Percentiles rank a stretch among this genome's conserved stretches.
Conservation (phyloP, 2,888 invertebrate genomes). For the Calliphora vomitoria region DNA sequence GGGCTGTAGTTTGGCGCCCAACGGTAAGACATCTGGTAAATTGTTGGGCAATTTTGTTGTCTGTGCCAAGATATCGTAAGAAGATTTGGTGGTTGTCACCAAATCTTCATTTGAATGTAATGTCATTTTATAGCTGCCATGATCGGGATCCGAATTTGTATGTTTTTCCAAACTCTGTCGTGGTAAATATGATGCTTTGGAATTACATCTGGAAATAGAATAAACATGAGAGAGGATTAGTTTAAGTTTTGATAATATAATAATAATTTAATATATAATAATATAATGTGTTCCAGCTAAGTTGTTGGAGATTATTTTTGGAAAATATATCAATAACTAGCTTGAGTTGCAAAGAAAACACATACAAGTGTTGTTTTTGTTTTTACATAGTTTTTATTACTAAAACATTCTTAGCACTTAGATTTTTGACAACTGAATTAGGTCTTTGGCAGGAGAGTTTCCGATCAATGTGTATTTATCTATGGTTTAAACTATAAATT, state of each 20-base stretch:
- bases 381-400: too few relatives aligned
- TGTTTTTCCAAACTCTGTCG: slow-evolving; percentile 89
- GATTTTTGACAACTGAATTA: too few relatives aligned
- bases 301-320: too few relatives aligned
- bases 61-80: slow-evolving; percentile 77
- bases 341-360: too few relatives aligned
- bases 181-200: slow-evolving; percentile 91
- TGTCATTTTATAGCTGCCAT: slow-evolving; percentile 90
- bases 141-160: slow-evolving; percentile 88
- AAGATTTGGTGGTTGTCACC: slow-evolving; percentile 79
- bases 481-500: too few relatives aligned
- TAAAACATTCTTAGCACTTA: too few relatives aligned
- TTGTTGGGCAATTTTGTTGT: slow-evolving; percentile 83
- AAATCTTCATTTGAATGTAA: slow-evolving; percentile 88
- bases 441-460: too few relatives aligned
- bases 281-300: too few relatives aligned
- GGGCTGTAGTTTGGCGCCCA: slow-evolving; percentile 85
- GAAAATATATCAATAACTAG: too few relatives aligned
- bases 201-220: slow-evolving; percentile 88
- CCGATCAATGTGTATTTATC: too few relatives aligned
- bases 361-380: too few relatives aligned
- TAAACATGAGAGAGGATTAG: slow-evolving; percentile 23
- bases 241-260: background rate
- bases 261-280: too few relatives aligned
- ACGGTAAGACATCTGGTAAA: slow-evolving; percentile 86